Conservation (phyloP, 2,113 vertebrate genomes). For the Istiophorus platypterus region DNA sequence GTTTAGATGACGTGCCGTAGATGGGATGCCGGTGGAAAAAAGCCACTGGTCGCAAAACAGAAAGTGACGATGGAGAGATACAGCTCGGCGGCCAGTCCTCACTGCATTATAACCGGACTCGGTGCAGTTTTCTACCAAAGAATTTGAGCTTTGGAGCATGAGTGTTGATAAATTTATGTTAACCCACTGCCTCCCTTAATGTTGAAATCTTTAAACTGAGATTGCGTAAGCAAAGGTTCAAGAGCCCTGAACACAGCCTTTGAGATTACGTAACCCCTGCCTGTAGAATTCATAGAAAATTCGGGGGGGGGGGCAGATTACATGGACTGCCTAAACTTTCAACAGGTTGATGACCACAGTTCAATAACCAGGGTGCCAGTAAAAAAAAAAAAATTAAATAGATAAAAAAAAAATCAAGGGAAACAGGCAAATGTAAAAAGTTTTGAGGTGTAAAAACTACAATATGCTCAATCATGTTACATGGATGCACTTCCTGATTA, state of each 20-base stretch:
- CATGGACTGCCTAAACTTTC: conserved; percentile 41
- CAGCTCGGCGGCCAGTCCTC: background rate
- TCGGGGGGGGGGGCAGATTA: conserved; percentile 17
- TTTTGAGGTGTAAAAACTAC: background rate
- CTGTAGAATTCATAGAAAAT: conserved; percentile 41
- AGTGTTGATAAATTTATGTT: conserved; percentile 24
- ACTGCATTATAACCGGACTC: conserved; percentile 14
- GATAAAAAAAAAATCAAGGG: background rate
- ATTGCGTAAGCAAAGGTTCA: conserved; percentile 78
- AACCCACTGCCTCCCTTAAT: conserved; percentile 41
- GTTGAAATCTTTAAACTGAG: conserved; percentile 74
- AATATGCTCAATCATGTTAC: background rate
- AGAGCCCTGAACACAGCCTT: conserved; percentile 49
- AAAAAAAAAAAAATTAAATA: background rate
- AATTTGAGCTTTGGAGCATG: conserved; percentile 39
- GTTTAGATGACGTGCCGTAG: background rate
- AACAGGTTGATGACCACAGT: conserved; percentile 65
- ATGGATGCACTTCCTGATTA: background rate
- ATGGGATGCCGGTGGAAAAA: conserved; percentile 44
- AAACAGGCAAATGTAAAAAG: background rate
- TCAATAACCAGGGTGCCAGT: background rate
- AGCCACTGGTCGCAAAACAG: background rate
- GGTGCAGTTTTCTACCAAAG: conserved; percentile 6
- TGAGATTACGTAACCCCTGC: conserved; percentile 69
- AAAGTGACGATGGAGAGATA: background rate